Conservation (phyloP, 2,888 invertebrate genomes). For the Gari tellinella region DNA sequence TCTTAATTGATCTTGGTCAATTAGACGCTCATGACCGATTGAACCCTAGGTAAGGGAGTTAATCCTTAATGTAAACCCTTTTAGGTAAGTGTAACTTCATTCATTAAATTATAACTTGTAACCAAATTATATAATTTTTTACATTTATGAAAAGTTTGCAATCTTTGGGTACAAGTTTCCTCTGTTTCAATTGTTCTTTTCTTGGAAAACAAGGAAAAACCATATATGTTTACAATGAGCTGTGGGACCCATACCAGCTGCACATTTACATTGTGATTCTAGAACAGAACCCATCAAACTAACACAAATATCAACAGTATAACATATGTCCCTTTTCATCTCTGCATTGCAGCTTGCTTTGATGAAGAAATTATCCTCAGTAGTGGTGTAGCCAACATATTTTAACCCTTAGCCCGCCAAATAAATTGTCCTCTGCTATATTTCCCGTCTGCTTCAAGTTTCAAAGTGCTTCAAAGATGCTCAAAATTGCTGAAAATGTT, state of each 20-base stretch:
- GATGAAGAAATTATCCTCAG: neutral
- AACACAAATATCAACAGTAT: constrained; percentile 46
- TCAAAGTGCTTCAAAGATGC: too few relatives aligned
- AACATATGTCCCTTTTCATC: constrained; percentile 37
- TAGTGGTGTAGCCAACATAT: constrained; percentile 7
- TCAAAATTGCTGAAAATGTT: too few relatives aligned
- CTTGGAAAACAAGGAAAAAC: neutral
- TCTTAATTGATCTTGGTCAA: too few relatives aligned
- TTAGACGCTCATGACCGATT: too few relatives aligned
- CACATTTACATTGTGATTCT: constrained; percentile 65
- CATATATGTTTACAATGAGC: constrained; percentile 67
- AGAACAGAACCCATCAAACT: constrained; percentile 27
- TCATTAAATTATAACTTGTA: too few relatives aligned
- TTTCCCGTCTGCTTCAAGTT: too few relatives aligned
- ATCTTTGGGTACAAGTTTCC: neutral
- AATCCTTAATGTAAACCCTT: too few relatives aligned
- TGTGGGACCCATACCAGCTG: constrained; percentile 62
- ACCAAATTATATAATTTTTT: too few relatives aligned
- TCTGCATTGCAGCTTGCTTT: constrained; percentile 31
- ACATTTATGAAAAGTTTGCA: constrained; percentile 1
- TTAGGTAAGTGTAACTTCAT: too few relatives aligned
- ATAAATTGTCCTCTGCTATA: too few relatives aligned
- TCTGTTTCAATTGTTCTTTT: neutral
- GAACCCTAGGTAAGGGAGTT: too few relatives aligned
- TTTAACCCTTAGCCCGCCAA: too few relatives aligned